Evolutionary conservation across 1,140 invertebrate species (phyloP).

Genomic region (Paramacrobiotus metropolitanus): DNA sequence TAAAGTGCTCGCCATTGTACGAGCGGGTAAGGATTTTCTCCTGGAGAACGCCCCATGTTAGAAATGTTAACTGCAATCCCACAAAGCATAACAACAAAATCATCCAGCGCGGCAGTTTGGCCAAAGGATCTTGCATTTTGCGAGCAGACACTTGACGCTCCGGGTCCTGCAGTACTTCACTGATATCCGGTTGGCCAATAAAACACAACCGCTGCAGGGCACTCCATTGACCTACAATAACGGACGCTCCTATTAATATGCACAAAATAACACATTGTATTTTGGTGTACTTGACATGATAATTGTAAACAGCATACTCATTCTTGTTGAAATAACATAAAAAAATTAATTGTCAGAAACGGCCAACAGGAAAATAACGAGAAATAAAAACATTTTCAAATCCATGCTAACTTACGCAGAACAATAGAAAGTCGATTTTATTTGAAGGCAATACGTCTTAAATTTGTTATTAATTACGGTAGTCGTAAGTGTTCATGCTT

Average conservation of each 20-base stretch:
- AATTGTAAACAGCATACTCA: background rate
- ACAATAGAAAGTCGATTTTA: too few species aligned
- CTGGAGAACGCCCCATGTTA: constrained; percentile 80
- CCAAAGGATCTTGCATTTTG: constrained; percentile 10
- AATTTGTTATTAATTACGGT: too few species aligned
- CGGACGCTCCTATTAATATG: background rate
- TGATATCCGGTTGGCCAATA: constrained; percentile 3
- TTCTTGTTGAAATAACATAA: background rate
- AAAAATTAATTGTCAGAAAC: background rate
- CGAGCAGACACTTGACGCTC: background rate
- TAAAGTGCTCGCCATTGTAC: constrained; percentile 47
- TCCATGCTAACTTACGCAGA: too few species aligned
- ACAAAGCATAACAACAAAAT: constrained; percentile 48
- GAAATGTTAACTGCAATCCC: constrained; percentile 65
- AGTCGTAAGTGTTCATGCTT: too few species aligned
- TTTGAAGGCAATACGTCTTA: too few species aligned
- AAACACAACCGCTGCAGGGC: constrained; percentile 4
- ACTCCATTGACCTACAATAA: background rate
- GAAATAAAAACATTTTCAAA: background rate
- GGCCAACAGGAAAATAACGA: background rate
- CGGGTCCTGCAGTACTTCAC: constrained; percentile 3
- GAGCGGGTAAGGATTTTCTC: constrained; percentile 34
- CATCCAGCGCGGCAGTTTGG: constrained; percentile 8
- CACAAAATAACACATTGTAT: background rate
- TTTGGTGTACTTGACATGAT: background rate